These are phyloP conservation scores for Athene noctua DNA, from an alignment of 2,113 vertebrate genomes.

Conservation along the genomic window DNA sequence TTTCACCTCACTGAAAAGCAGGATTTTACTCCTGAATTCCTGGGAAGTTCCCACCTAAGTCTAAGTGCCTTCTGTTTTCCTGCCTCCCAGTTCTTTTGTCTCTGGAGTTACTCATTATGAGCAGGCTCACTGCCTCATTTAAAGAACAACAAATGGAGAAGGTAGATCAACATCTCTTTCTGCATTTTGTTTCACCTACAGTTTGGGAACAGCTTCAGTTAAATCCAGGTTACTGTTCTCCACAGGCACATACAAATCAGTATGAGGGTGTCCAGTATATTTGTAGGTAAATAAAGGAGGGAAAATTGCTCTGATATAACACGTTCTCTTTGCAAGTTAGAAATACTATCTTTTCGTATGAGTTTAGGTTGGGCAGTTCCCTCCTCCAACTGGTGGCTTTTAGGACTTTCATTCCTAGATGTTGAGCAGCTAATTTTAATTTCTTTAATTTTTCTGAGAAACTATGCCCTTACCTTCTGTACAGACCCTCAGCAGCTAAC, in stretches of 20 bases:
- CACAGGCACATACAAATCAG: neutral
- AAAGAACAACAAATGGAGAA: neutral
- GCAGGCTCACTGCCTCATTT: constrained; percentile 11
- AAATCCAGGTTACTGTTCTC: neutral
- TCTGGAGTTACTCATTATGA: constrained; percentile 17
- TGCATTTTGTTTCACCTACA: neutral
- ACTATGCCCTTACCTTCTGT: neutral
- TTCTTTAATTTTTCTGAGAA: constrained; percentile 6
- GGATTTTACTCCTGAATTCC: constrained; percentile 39
- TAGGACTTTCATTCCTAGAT: neutral
- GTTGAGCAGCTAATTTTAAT: neutral
- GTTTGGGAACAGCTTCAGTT: neutral
- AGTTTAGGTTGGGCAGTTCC: neutral
- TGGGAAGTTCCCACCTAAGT: neutral
- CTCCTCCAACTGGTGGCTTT: neutral
- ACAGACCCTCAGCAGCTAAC: neutral
- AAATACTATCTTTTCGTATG: neutral
- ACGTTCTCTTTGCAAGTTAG: neutral
- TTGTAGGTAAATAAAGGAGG: neutral
- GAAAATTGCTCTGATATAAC: neutral
- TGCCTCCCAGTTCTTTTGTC: constrained; percentile 9
- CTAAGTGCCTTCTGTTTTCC: neutral
- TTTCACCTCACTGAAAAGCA: constrained; percentile 26
- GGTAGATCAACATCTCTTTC: neutral
- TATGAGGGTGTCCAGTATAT: neutral